These are phyloP conservation scores for Nettapus auritus DNA, from an alignment of 2,113 vertebrate genomes.

Conservation along the genomic window DNA sequence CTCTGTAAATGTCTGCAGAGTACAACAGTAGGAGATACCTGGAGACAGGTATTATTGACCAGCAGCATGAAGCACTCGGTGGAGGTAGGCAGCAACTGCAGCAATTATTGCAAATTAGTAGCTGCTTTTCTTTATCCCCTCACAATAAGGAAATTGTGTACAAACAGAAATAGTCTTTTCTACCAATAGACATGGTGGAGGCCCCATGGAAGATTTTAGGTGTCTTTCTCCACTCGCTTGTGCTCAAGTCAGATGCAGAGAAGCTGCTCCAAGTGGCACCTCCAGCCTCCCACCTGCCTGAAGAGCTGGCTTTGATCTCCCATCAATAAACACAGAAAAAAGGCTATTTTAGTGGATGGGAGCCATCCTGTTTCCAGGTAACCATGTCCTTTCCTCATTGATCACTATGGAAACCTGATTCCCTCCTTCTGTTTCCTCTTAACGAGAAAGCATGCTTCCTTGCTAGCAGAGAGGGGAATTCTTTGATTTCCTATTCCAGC, in stretches of 20 bases:
- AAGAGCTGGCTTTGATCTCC: conserved; percentile 37
- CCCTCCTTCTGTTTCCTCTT: conserved; percentile 58
- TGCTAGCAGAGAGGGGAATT: conserved; percentile 7
- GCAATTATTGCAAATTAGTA: neutral
- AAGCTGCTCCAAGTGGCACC: neutral
- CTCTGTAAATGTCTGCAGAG: neutral
- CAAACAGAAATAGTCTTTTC: neutral
- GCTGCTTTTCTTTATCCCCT: neutral
- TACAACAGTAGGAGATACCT: neutral
- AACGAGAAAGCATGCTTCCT: conserved; percentile 56
- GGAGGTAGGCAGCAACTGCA: neutral
- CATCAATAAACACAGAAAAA: conserved; percentile 54
- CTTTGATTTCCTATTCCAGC: conserved; percentile 65
- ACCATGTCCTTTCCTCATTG: conserved; percentile 59
- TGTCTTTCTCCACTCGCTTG: neutral
- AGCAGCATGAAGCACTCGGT: neutral
- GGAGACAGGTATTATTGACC: neutral
- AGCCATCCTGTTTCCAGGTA: conserved; percentile 70
- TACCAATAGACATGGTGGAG: neutral
- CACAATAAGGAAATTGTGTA: neutral
- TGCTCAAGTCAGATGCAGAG: neutral
- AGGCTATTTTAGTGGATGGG: neutral
- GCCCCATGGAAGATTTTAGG: neutral
- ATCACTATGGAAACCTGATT: conserved; percentile 75
- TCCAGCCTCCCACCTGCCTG: neutral